Evolutionary conservation across 2,797 vertebrate species (phyloP).

Genomic region (Urophycis tenuis): DNA sequence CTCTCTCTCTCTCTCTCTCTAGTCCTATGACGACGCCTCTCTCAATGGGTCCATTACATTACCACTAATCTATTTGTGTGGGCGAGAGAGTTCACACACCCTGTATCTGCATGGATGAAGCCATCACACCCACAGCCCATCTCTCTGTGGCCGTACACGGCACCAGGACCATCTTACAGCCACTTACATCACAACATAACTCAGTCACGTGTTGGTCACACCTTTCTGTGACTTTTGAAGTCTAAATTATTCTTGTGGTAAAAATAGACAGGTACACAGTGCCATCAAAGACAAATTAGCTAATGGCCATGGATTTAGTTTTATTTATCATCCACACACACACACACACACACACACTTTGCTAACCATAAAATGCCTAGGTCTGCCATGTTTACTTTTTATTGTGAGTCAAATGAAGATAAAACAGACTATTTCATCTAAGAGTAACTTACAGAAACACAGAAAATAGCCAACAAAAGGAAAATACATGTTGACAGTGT

Average conservation of each 20-base stretch:
- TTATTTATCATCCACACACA: not conserved
- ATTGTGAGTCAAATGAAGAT: not conserved
- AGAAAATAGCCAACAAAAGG: not conserved
- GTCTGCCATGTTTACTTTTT: not conserved
- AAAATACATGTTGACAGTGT: not conserved
- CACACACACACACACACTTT: not conserved
- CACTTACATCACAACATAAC: too few species aligned
- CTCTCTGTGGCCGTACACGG: too few species aligned
- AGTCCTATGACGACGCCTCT: not conserved
- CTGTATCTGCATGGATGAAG: too few species aligned
- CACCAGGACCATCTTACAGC: too few species aligned
- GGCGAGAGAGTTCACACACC: too few species aligned
- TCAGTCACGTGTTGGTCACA: too few species aligned
- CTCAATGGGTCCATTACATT: not conserved
- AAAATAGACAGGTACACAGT: not conserved
- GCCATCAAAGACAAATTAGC: not conserved
- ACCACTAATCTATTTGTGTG: too few species aligned
- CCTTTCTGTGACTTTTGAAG: too few species aligned
- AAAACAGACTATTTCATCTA: not conserved
- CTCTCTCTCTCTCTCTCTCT: not conserved
- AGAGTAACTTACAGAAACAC: not conserved
- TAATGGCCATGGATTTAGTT: not conserved
- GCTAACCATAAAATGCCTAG: not conserved
- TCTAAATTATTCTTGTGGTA: too few species aligned
- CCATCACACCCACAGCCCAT: too few species aligned